Evolutionary conservation across 1,140 invertebrate species (phyloP).

Genomic region (Nephotettix cincticeps): DNA sequence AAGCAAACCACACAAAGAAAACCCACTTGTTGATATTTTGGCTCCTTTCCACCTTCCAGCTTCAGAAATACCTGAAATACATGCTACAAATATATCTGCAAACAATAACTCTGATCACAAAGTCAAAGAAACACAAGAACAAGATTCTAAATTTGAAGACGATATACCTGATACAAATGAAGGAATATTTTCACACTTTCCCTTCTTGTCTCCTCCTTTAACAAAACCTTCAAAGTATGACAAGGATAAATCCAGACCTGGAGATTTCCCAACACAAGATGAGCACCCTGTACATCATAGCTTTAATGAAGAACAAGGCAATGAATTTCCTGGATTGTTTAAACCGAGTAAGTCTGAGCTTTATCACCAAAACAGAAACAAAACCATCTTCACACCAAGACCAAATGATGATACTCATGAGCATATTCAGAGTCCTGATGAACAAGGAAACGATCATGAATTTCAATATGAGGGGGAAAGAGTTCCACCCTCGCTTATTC

Average conservation of each 20-base stretch:
- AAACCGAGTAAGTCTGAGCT: background rate
- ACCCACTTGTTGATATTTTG: slow-evolving; percentile 25
- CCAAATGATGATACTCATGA: background rate
- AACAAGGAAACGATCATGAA: background rate
- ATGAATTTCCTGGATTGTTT: slow-evolving; percentile 3
- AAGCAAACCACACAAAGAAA: slow-evolving; percentile 14
- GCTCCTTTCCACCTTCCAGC: slow-evolving; percentile 25
- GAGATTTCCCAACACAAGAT: background rate
- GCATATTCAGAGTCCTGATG: background rate
- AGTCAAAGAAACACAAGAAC: background rate
- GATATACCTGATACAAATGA: slow-evolving; percentile 17
- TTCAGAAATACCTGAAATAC: slow-evolving; percentile 25
- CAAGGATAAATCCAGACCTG: slow-evolving; percentile 4
- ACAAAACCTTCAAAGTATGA: slow-evolving; percentile 5
- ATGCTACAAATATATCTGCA: background rate
- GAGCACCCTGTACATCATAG: background rate
- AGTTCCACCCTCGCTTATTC: background rate
- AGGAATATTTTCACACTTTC: slow-evolving; percentile 10
- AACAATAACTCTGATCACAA: background rate
- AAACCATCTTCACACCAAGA: background rate
- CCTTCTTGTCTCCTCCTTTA: slow-evolving; percentile 1
- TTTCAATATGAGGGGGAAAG: slow-evolving; percentile 12
- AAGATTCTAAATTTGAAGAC: slow-evolving; percentile 22
- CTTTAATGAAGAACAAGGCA: background rate
- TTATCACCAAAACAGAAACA: background rate